These are phyloP conservation scores for Drosophila dunni DNA, from an alignment of 1,140 invertebrate genomes.

Conservation along the genomic window DNA sequence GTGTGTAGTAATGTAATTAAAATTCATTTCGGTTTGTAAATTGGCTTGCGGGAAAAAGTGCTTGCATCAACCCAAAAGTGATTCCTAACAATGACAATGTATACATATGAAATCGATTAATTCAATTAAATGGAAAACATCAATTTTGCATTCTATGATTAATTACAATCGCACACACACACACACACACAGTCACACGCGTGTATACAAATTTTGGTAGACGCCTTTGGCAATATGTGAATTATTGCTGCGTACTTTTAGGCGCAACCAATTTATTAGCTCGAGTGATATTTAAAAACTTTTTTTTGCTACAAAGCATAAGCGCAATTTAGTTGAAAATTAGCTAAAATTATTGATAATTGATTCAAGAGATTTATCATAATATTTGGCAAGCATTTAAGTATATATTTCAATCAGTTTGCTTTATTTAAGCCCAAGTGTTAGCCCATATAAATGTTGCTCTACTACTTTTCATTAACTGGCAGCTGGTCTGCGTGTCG, in stretches of 20 bases:
- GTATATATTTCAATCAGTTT: conserved; percentile 32
- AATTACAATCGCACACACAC: conserved; percentile 37
- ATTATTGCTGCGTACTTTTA: conserved; percentile 16
- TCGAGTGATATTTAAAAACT: conserved; percentile 3
- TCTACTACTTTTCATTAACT: conserved; percentile 52
- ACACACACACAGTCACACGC: conserved; percentile 4
- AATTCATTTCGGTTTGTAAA: conserved; percentile 49
- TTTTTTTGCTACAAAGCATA: background rate
- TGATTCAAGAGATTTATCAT: conserved; percentile 18
- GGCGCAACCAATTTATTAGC: background rate
- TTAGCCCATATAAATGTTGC: background rate
- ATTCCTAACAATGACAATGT: conserved; percentile 13
- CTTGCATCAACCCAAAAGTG: conserved; percentile 17
- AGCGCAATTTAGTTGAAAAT: background rate
- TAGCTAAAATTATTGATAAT: conserved; percentile 23
- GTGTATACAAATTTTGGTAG: conserved; percentile 2
- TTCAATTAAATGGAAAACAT: conserved; percentile 58
- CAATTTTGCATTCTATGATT: conserved; percentile 52
- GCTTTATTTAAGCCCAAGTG: conserved; percentile 5
- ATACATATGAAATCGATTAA: conserved; percentile 49
- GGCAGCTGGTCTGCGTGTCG: conserved; percentile 59
- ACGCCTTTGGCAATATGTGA: conserved; percentile 13
- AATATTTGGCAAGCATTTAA: background rate
- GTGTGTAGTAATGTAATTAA: conserved; percentile 75
- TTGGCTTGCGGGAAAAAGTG: conserved; percentile 29